A percentile compares a stretch with the other conserved stretches of the same genome.
phyloP scores from a whole-genome alignment of 30 jellyfish, hydroid and myxozoan genomes.

The Turritopsis rubra region DNA sequence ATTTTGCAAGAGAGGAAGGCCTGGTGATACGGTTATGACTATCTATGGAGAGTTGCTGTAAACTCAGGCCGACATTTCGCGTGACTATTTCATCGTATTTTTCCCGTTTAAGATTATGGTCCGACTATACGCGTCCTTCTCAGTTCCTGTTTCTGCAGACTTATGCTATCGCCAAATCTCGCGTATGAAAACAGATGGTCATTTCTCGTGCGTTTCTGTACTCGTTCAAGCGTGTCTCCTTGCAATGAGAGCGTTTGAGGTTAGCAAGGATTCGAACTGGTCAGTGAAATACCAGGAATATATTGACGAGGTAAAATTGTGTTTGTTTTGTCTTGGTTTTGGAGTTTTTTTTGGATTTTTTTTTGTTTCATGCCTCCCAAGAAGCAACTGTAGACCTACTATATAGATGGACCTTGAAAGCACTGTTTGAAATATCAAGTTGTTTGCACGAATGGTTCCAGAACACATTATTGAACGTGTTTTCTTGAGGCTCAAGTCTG shows the following conservation, averaged over 20 bases:
- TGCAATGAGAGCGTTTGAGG: not conserved
- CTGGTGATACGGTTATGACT: too few relatives aligned
- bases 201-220: not conserved
- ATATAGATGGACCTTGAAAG: too few relatives aligned
- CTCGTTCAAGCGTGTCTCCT: constrained; percentile 20
- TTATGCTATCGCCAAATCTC: constrained; percentile 11
- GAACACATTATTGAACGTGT: too few relatives aligned
- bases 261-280: constrained; percentile 9
- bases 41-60: too few relatives aligned
- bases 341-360: not conserved
- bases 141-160: constrained; percentile 27
- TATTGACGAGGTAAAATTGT: constrained; percentile 14
- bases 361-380: too few relatives aligned
- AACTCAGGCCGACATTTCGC: too few relatives aligned
- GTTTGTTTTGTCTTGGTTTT: not conserved
- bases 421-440: too few relatives aligned
- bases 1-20: too few relatives aligned
- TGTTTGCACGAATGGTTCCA: too few relatives aligned
- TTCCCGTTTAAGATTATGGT: constrained; percentile 7
- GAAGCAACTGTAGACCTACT: not conserved
- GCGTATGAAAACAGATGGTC: not conserved
- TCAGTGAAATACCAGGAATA: not conserved
- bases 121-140: constrained; percentile 5
- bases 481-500: too few relatives aligned
- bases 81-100: too few relatives aligned